phyloP scores from a whole-genome alignment of 2,888 invertebrate species.

The Drosophila peninsularis region DNA sequence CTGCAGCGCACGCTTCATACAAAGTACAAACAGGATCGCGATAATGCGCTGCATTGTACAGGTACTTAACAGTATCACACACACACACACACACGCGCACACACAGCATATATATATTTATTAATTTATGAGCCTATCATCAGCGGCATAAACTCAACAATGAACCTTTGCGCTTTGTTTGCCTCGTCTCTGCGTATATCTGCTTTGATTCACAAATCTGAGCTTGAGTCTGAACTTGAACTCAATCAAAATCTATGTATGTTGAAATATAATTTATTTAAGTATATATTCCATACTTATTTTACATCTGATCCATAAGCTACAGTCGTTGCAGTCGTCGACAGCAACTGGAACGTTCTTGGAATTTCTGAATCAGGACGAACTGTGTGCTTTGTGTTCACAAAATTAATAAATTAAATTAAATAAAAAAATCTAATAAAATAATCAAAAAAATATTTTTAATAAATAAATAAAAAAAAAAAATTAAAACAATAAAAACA shows the following conservation, averaged over 20 bases:
- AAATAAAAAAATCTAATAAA: too few relatives aligned
- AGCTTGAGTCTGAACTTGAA: background rate
- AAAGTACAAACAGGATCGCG: constrained; percentile 25
- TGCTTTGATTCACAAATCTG: background rate
- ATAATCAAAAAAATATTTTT: too few relatives aligned
- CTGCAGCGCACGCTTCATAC: constrained; percentile 14
- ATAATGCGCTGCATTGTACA: constrained; percentile 50
- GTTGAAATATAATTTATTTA: background rate
- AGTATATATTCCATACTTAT: background rate
- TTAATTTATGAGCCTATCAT: constrained; percentile 25
- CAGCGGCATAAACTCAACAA: constrained; percentile 23
- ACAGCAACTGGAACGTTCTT: background rate
- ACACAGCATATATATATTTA: background rate
- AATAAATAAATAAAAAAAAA: too few relatives aligned
- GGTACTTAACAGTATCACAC: constrained; percentile 39
- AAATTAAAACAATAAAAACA: too few relatives aligned
- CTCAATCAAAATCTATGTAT: too few relatives aligned
- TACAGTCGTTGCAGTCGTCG: too few relatives aligned
- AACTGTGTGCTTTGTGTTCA: too few relatives aligned
- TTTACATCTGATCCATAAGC: background rate
- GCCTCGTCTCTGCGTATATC: background rate
- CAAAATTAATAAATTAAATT: too few relatives aligned
- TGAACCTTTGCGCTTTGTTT: constrained; percentile 7
- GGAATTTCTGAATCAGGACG: too few relatives aligned
- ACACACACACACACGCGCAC: background rate